These are phyloP conservation scores for Syngnathus floridae DNA, from an alignment of 2,113 vertebrate species.

Conservation along the genomic window DNA sequence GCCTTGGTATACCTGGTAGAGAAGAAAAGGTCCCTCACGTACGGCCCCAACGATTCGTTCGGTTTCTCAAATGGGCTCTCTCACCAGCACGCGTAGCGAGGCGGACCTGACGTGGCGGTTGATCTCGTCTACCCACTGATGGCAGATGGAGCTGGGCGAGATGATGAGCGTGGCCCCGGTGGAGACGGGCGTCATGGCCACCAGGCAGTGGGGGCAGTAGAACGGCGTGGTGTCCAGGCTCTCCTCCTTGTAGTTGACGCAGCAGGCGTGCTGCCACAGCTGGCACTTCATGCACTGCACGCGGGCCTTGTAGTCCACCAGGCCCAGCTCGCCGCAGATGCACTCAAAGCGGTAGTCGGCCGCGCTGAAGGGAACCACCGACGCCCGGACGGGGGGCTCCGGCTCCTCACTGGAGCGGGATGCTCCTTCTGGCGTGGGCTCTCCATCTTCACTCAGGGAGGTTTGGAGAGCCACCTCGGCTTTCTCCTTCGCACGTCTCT, in stretches of 20 bases:
- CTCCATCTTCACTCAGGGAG: slow-evolving; percentile 44
- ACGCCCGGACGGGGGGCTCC: slow-evolving; percentile 43
- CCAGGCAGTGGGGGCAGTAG: slow-evolving; percentile 96
- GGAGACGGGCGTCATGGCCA: slow-evolving; percentile 91
- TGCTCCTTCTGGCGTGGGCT: not conserved
- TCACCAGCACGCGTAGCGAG: slow-evolving; percentile 87
- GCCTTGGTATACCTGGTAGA: slow-evolving; percentile 85
- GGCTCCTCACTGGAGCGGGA: slow-evolving; percentile 15
- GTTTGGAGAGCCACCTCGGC: slow-evolving; percentile 50
- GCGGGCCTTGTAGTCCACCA: slow-evolving; percentile 84
- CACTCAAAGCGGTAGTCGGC: slow-evolving; percentile 91
- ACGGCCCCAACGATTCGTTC: not conserved
- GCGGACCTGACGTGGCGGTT: slow-evolving; percentile 88
- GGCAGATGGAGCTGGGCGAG: slow-evolving; percentile 96
- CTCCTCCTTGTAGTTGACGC: slow-evolving; percentile 93
- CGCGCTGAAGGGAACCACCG: slow-evolving; percentile 73
- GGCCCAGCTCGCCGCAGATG: slow-evolving; percentile 88
- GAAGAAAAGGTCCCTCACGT: not conserved
- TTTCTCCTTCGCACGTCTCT: slow-evolving; percentile 59
- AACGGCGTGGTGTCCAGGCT: slow-evolving; percentile 84
- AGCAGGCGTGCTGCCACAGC: slow-evolving; percentile 93
- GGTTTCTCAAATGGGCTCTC: not conserved
- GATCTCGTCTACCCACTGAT: slow-evolving; percentile 98
- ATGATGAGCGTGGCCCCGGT: slow-evolving; percentile 94
- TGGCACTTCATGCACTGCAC: slow-evolving; percentile 94